Base-by-base conservation (phyloP, 2,797 vertebrate genomes). In the Prunella strophiata region DNA sequence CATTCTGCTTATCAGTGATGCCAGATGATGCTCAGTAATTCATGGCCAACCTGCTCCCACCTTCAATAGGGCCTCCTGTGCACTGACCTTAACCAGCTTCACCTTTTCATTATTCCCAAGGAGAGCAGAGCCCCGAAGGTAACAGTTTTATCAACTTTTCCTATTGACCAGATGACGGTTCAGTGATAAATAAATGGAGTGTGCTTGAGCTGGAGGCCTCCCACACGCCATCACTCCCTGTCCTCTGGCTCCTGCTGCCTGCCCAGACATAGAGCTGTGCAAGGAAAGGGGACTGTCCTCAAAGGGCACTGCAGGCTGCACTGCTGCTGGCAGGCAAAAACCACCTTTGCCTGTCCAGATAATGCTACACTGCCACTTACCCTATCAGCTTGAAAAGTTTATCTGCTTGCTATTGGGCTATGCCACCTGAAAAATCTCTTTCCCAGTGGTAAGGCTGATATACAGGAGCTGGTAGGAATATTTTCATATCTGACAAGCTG, bases 1-100 rank as follows among this genome's bases (percentile, higher is more conserved):
- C 88, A 8, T 88, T 95, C 68, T 93, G 88, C 96, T 95, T 97
- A 93, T 96, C 96, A 96, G 67, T 57, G 68, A 89, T 75, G 73
- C 85, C 95, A 95, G 96, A 96, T 91, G 96, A 96, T 96, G 91
- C 89, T 97, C 82, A 61, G 92, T 87, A 94, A 96, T 96, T 96
- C 94, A 96, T 88, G 86, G 85, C 85, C 67, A 96, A 93, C 89
- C 65, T 95, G 91, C 83, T 95, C 52, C 93, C 38, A 94, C 85
- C 93, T 96, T 74, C 88, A 85, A 11, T 34, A 67, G 80, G 59
- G 93, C 90, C 88, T 97, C 83, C 80, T 94, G 63, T 87, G 77
- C 83, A 32, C 63, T 94, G 93, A 95, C 94, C 95, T 97, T 93
- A 94, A 75, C 83, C 83, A 94, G 83, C 72, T 93, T 94, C 94